These are phyloP conservation scores for Cyprinella venusta DNA, from an alignment of 2,797 vertebrate genomes.

Conservation along the genomic window DNA sequence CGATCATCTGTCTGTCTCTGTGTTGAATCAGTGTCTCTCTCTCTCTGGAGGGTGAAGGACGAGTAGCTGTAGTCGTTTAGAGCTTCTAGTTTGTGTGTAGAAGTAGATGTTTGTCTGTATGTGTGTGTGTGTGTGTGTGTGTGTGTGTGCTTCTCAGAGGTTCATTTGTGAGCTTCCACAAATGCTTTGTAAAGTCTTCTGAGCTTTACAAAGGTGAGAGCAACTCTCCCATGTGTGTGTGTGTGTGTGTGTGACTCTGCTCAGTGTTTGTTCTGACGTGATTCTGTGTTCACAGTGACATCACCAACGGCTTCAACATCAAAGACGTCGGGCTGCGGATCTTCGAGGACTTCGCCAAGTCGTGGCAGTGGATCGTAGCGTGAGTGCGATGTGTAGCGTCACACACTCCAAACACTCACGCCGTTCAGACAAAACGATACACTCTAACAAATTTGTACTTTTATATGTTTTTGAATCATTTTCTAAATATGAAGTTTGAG, in stretches of 20 bases:
- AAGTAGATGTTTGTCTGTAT: background rate
- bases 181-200: no score
- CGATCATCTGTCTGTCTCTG: no score
- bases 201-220: no score
- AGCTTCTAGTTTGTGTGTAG: background rate
- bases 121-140: background rate
- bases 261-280: background rate
- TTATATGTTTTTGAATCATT: background rate
- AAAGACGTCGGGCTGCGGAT: slow-evolving; percentile 81
- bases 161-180: no score
- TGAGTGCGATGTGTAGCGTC: slow-evolving; percentile 73
- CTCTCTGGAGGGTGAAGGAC: background rate
- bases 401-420: background rate
- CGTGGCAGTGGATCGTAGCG: slow-evolving; percentile 92
- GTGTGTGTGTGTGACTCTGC: background rate
- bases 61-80: background rate
- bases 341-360: slow-evolving; percentile 87
- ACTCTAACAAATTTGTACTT: background rate
- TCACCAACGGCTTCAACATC: slow-evolving; percentile 73
- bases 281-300: slow-evolving; percentile 64
- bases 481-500: background rate
- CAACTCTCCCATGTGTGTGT: background rate
- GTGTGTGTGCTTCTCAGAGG: background rate
- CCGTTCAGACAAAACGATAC: background rate
- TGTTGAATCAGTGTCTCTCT: background rate